Conservation (phyloP, 2,113 vertebrate genomes). For the Ivindomyrus marchei region DNA sequence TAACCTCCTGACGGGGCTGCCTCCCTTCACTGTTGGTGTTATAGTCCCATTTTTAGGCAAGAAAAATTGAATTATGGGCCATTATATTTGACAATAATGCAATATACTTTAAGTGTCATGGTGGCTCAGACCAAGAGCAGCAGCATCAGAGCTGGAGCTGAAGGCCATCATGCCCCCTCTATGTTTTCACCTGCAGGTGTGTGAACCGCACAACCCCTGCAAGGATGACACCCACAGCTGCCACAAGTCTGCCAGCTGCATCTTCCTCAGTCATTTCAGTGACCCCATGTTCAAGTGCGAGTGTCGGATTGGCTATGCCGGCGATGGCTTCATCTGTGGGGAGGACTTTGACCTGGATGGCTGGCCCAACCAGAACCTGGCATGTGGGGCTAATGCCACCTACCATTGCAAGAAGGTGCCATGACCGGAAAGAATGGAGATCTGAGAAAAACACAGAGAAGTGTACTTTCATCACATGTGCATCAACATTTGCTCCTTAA, state of each 20-base stretch:
- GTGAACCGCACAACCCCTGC: constrained; percentile 90
- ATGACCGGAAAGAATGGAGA: not conserved
- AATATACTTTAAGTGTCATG: not conserved
- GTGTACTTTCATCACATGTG: not conserved
- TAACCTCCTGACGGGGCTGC: not conserved
- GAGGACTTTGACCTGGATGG: constrained; percentile 94
- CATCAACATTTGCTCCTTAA: not conserved
- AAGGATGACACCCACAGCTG: constrained; percentile 86
- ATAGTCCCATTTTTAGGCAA: not conserved
- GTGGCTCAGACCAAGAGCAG: not conserved
- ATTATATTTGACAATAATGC: not conserved
- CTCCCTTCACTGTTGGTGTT: not conserved
- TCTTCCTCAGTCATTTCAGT: constrained; percentile 83
- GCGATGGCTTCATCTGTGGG: constrained; percentile 84
- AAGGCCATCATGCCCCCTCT: not conserved
- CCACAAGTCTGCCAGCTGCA: constrained; percentile 75
- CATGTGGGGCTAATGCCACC: constrained; percentile 81
- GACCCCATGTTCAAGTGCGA: constrained; percentile 86
- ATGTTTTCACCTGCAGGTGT: constrained; percentile 61
- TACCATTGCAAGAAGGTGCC: constrained; percentile 84
- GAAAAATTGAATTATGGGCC: not conserved
- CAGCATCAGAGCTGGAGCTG: not conserved
- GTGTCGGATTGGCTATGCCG: constrained; percentile 87
- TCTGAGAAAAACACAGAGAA: not conserved
- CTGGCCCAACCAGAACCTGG: constrained; percentile 83